These are phyloP conservation scores for Formica aserva DNA, from an alignment of 2,888 invertebrate species.

Conservation along the genomic window DNA sequence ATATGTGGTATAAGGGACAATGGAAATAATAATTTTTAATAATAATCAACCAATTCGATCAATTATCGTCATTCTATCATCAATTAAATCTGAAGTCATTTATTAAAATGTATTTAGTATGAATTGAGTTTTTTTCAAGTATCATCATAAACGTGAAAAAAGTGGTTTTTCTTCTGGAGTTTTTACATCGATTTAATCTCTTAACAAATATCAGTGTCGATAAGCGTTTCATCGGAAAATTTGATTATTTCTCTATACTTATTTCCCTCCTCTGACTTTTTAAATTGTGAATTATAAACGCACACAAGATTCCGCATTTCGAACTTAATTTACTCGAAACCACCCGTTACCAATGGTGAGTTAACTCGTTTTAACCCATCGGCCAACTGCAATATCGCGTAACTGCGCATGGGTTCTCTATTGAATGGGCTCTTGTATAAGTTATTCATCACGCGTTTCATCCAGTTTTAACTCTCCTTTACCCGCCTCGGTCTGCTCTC, in stretches of 20 bases:
- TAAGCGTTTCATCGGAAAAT: neutral
- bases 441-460: constrained; percentile 53
- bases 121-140: neutral
- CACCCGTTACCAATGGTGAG: neutral
- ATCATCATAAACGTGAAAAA: neutral
- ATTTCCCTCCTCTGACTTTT: neutral
- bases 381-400: constrained; percentile 29
- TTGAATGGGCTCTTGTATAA: constrained; percentile 43
- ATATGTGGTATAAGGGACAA: neutral
- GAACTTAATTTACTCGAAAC: constrained; percentile 17
- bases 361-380: constrained; percentile 38
- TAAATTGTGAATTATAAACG: too few relatives aligned
- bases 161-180: neutral
- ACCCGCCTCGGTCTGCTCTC: constrained; percentile 1
- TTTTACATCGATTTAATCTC: neutral
- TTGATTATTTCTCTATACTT: neutral
- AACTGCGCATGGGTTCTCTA: constrained; percentile 37
- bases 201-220: neutral
- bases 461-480: constrained; percentile 57
- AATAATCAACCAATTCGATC: too few relatives aligned
- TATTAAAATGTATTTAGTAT: neutral
- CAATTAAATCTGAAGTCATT: neutral
- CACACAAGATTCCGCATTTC: neutral
- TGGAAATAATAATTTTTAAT: neutral
- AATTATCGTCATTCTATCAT: neutral